Base-by-base conservation (phyloP, 2,113 vertebrate species). In the Tetrao urogallus region DNA sequence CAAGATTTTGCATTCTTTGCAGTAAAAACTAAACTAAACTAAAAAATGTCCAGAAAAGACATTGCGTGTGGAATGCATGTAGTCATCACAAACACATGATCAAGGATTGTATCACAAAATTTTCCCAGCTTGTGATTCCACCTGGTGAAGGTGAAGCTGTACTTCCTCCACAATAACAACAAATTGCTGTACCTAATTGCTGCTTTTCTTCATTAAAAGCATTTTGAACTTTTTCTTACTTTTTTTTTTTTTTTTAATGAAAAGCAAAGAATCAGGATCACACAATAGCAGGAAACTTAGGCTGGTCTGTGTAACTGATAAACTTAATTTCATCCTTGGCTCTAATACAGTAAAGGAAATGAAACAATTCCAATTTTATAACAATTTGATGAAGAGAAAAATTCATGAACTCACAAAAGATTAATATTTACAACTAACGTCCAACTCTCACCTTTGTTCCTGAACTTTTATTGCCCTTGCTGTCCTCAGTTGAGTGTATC, bases 271-370 rank as follows among this genome's bases (percentile, higher is more conserved):
- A 71, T 52, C 20, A 57, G 43, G 40, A 48, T 75, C 65, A 52
- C n/a, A 89, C 61, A 92, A 34, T 47, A 54, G 52, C 66, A 89
- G 73, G 80, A 92, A 89, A 95, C 92, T 75, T 81, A 69, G 89
- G 40, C 30, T 83, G 25, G 36, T 45, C 88, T 58, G 50, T 78
- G 45, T 36, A 87, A 64, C 34, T 75, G 80, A 84, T 83, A 90
- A 88, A 75, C 15, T 11, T 72, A 72, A 72, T 95, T 92, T 83
- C 61, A 69, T 79, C 73, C 36, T 94, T 85, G 48, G 34, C 34
- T 71, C 6, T 77, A 86, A 66, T n/a, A 12, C 48, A 89, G 28
- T 28, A 30, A 86, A 69, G 72, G 47, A 86, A 89, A 88, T 83
- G 2, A 88, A 86, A 60, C 30, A 20, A 45, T 87, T 65, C 32